Base-by-base conservation (phyloP, 1,140 invertebrate species). In the Anastrepha obliqua region DNA sequence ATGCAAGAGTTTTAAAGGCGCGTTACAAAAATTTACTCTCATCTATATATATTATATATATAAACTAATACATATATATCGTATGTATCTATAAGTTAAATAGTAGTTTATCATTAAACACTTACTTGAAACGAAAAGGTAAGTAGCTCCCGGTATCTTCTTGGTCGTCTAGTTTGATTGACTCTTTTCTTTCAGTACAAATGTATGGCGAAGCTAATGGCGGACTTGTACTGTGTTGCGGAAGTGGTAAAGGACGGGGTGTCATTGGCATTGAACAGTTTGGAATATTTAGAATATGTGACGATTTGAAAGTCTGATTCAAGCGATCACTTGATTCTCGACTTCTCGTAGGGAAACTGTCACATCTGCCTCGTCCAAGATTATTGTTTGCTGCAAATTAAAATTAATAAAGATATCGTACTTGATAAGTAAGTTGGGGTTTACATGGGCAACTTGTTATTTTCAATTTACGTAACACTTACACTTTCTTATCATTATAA, bases 331-430 rank as follows among this genome's bases (percentile, higher is more conserved):
- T 96, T 15, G 94, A 94, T 2, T 95, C 96, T 85, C 95, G 94
- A 90, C 91, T 93, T 39, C 96, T 95, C 1, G 96, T 96, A 17
- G 96, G 97, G 94, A 97, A 95, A 92, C 96, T 97, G 91, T 97
- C 97, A 91, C 96, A 97, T 62, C 97, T 95, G 89, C 97, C 97
- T 74, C 97, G 95, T 39, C 93, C 94, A 87, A 89, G 91, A 39
- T 87, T 90, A 42, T 87, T 90, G 90, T 39, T 59, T 55, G 42
- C 87, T 88, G 62, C 55, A 88, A 88, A 85, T 87, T 42, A 42
- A 65, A 85, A 55, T 55, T 55, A 29, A 29, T 29, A 29, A 29
- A 29, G 29, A 58, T 81, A 47, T 42, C 9, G 29, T 17, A 67
- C 29, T 29, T 29, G 29, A 29, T 29, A 29, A 29, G 29, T 29